Evolutionary conservation across 2,797 vertebrate genomes (phyloP), one percentile per base, ranked within the genome.

Genomic region (Oryzias sinensis): DNA sequence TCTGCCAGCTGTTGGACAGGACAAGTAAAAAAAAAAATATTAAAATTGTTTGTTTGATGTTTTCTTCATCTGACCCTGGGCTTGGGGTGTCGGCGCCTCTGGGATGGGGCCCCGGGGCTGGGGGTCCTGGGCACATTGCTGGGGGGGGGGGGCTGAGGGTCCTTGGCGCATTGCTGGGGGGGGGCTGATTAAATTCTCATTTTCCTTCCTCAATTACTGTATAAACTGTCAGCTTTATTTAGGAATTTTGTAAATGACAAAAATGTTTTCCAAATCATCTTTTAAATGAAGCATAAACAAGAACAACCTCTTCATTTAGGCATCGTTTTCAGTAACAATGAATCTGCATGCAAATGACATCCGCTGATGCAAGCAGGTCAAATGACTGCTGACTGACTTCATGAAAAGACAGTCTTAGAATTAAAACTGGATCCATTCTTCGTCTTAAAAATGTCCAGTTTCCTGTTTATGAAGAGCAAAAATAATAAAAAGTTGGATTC

Each of bases 261-360:
- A 49, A 7, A 16, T 27, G 9, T n/a, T 49, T 62, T 44, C 51
- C 41, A 46, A 56, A 59, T 42, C 43, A 42, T 17, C 33, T 49
- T 53, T 55, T 58, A 54, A 46, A 8, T 37, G 18, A 9, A 37
- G 42, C 49, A 61, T 15, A 62, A 57, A 53, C 24, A 8, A 29
- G 24, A 33, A 17, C 49, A 53, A 15, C 47, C 24, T 20, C 27
- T 11, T 49, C n/a, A 15, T 33, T 17, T 56, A 17, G 44, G 48
- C 65, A 52, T 43, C 16, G 1, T 42, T 49, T 66, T 33, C 29
- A 45, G 44, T 27, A 29, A 29, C 53, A 3, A n/a, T 57, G 22
- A 41, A 53, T 46, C 15, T 14, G 14, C 16, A n/a, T 42, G 18
- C 24, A 48, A 25, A 16, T 24, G 27, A 41, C 56, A 3, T 17